Conservation (phyloP, 2,888 invertebrate species). For the Bimastos eiseni region DNA sequence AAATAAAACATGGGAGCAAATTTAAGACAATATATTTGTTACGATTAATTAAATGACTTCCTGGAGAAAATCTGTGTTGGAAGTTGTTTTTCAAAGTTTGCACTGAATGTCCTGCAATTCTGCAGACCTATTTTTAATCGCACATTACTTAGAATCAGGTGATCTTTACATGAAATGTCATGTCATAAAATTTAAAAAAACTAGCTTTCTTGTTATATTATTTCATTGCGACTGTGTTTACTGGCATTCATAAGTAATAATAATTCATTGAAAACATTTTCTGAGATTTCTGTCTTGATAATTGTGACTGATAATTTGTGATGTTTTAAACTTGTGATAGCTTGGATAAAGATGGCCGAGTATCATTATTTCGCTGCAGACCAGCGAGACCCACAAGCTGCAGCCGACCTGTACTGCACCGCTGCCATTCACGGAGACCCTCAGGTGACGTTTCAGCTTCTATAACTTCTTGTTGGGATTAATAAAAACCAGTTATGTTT, state of each 20-base stretch:
- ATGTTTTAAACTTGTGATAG: slow-evolving; percentile 45
- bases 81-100: not conserved
- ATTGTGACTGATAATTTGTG: not conserved
- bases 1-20: not conserved
- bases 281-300: not conserved
- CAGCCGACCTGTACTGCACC: slow-evolving; percentile 50
- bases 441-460: slow-evolving; percentile 49
- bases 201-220: not conserved
- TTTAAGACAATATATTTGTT: not conserved
- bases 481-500: too few species aligned
- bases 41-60: not conserved
- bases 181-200: not conserved
- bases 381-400: slow-evolving; percentile 46
- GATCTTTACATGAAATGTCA: not conserved
- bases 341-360: slow-evolving; percentile 60
- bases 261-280: not conserved
- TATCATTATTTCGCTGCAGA: slow-evolving; percentile 57
- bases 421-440: slow-evolving; percentile 56
- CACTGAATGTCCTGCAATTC: not conserved
- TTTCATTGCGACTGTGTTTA: not conserved
- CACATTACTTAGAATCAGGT: not conserved
- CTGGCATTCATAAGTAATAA: not conserved
- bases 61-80: not conserved
- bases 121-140: too few species aligned
- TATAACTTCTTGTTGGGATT: too few species aligned